Evolutionary conservation across 2,888 invertebrate genomes (phyloP), one percentile per base, ranked within the genome.

Genomic region (Hydrotaea cyrtoneurina): DNA sequence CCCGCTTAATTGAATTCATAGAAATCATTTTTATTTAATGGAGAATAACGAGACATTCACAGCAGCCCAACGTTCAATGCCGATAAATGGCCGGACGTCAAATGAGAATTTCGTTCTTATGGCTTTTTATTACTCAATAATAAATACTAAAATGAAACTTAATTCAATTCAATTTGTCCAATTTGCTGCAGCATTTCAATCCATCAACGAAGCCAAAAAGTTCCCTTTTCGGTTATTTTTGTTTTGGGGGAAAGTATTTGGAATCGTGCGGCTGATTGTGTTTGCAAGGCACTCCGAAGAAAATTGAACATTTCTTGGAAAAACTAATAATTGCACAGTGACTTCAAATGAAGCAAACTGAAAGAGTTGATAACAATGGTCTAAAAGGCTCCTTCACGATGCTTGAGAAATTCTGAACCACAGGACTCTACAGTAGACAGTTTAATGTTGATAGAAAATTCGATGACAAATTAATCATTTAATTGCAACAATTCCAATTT

Each of bases 131-230:
- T 31, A 7, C 31, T 50, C 50, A n/a, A 50, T 50, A n/a, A 50
- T n/a, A 50, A 50, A 50, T 50, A 50, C 50, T 50, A 50, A 50
- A 50, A 50, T 50, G 59, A 26, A 59, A 59, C 59, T 59, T 59
- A 59, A 59, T 59, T 59, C 19, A 26, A 59, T 59, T 59, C 59
- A 59, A 59, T 59, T 59, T 59, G 26, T 26, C 26, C 59, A 21
- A 59, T 59, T 59, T 26, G 26, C 55, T 15, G 59, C 15, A 23
- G 21, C 26, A 59, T 50, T 50, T 50, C 50, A 50, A 50, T 50
- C 50, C 50, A 15, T 50, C 50, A 39, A 8, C 50, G 50, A 50
- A 50, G 10, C 7, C 31, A 31, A 31, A 50, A 50, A 50, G 50
- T 50, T 50, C 15, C 2, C n/a, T 50, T 15, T 1, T 13, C n/a